Conservation (phyloP, 2,888 invertebrate genomes). For the Eilema caniola region DNA sequence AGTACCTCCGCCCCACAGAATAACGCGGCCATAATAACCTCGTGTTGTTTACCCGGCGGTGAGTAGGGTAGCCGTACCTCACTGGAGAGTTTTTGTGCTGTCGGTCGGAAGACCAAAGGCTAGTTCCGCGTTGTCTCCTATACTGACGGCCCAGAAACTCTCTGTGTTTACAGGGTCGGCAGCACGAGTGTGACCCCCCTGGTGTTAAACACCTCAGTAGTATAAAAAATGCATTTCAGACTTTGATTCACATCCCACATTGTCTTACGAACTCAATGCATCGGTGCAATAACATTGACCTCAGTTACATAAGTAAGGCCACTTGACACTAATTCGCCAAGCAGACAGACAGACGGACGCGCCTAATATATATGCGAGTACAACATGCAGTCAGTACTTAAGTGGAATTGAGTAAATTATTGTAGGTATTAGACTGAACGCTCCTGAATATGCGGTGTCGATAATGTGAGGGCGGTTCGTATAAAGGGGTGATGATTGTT, state of each 20-base stretch:
- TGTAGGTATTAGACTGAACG: not conserved
- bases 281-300: slow-evolving; percentile 66
- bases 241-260: not conserved
- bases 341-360: slow-evolving; percentile 55
- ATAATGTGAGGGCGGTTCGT: not conserved
- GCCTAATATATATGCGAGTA: slow-evolving; percentile 18
- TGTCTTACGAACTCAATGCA: not conserved
- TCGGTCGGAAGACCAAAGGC: too few species aligned
- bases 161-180: too few species aligned
- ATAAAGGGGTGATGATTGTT: not conserved
- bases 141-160: too few species aligned
- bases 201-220: too few species aligned
- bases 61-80: too few species aligned
- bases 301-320: slow-evolving; percentile 64
- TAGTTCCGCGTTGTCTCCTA: too few species aligned
- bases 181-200: too few species aligned
- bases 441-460: not conserved
- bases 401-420: slow-evolving; percentile 9
- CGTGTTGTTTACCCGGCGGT: too few species aligned
- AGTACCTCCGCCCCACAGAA: too few species aligned
- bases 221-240: too few species aligned
- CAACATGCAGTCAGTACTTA: slow-evolving; percentile 2
- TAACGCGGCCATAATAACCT: too few species aligned
- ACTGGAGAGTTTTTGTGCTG: too few species aligned
- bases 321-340: slow-evolving; percentile 70